Percentiles rank a stretch among this genome's conserved stretches.
phyloP scores from a whole-genome alignment of 2,797 vertebrate species.

The Amphiprion clarkii region DNA sequence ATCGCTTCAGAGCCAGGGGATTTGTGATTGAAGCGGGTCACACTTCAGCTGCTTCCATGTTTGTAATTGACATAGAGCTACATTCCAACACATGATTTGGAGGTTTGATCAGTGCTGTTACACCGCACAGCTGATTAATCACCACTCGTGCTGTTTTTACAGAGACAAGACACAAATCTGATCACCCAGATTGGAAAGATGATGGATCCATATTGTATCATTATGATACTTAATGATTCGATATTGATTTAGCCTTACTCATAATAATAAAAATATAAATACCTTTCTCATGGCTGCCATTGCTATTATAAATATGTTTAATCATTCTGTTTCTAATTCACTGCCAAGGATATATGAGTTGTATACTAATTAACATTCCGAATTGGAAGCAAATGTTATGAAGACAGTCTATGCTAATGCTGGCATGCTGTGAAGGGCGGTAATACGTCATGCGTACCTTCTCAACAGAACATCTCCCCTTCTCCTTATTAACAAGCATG shows the following conservation, averaged over 20 bases:
- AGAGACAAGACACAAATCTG: conserved; percentile 15
- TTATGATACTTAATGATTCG: conserved; percentile 28
- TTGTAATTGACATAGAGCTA: conserved; percentile 52
- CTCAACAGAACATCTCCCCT: conserved; percentile 48
- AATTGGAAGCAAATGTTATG: conserved; percentile 62
- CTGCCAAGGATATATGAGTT: conserved; percentile 38
- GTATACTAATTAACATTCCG: conserved; percentile 58
- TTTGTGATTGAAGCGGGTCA: conserved; percentile 63
- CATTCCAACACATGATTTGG: conserved; percentile 16
- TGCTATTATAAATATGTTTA: conserved; percentile 33
- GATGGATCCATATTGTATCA: conserved; percentile 23
- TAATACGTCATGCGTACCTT: conserved; percentile 54
- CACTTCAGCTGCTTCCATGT: conserved; percentile 55
- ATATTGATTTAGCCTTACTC: conserved; percentile 25
- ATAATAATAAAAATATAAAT: conserved; percentile 25
- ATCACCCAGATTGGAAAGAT: conserved; percentile 2
- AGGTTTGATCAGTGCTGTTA: conserved; percentile 27
- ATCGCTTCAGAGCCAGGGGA: conserved; percentile 52
- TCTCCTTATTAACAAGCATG: conserved; percentile 63
- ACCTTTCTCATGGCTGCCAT: conserved; percentile 8
- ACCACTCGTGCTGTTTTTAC: conserved; percentile 6
- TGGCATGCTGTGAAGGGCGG: conserved; percentile 49
- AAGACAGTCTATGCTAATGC: conserved; percentile 64
- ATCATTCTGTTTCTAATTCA: conserved; percentile 39
- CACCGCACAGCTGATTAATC: conserved; percentile 10